These are phyloP conservation scores for Melipona quadrifasciata DNA, from an alignment of 1,140 invertebrate species.

Conservation along the genomic window DNA sequence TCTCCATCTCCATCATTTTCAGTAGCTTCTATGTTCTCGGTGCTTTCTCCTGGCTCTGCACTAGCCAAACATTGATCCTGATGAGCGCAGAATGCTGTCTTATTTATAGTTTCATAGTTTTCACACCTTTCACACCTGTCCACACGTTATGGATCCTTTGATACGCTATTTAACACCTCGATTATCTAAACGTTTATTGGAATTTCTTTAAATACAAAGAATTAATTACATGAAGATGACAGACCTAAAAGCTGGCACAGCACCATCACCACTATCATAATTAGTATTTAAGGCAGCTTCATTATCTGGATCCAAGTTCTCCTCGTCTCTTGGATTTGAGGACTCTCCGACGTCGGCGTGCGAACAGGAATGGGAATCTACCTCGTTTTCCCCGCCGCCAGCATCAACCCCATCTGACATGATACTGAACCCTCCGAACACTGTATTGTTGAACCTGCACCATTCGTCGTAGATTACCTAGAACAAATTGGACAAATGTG, in stretches of 20 bases:
- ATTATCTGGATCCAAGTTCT: slow-evolving; percentile 77
- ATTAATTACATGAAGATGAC: slow-evolving; percentile 29
- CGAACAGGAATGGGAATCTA: slow-evolving; percentile 80
- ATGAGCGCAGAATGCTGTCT: slow-evolving; percentile 84
- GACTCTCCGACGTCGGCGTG: slow-evolving; percentile 76
- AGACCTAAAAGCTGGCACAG: slow-evolving; percentile 81
- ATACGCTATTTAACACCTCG: slow-evolving; percentile 42
- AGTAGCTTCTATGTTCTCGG: slow-evolving; percentile 72
- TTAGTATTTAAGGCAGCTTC: slow-evolving; percentile 84
- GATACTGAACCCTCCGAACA: slow-evolving; percentile 71
- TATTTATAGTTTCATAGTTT: slow-evolving; percentile 85
- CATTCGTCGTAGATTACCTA: slow-evolving; percentile 46
- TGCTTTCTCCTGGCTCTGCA: slow-evolving; percentile 75
- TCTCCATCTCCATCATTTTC: slow-evolving; percentile 79
- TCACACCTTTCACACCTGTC: slow-evolving; percentile 85
- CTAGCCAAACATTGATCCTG: slow-evolving; percentile 83
- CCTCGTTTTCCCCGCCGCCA: slow-evolving; percentile 81
- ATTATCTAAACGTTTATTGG: slow-evolving; percentile 41
- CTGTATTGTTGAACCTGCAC: slow-evolving; percentile 76
- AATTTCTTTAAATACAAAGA: slow-evolving; percentile 36
- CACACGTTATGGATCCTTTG: slow-evolving; percentile 45
- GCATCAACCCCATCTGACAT: slow-evolving; percentile 81
- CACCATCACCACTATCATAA: slow-evolving; percentile 84
- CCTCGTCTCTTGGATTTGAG: slow-evolving; percentile 77
- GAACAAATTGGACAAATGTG: neutral